phyloP scores from a whole-genome alignment of 1,140 invertebrate species.

The Drepana arcuata region DNA sequence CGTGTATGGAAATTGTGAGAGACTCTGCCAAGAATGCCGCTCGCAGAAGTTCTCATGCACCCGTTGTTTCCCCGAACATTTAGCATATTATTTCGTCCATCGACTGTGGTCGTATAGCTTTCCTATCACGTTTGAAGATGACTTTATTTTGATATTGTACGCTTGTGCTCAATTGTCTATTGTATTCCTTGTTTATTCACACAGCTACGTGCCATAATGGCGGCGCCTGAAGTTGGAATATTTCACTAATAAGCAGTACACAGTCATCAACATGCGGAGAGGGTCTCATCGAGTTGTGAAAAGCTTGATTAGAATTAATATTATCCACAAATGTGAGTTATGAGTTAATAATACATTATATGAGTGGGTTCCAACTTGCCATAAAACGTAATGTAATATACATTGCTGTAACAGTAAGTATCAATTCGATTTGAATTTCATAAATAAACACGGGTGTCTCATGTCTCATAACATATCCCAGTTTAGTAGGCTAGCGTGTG shows the following conservation, averaged over 20 bases:
- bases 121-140: conserved; percentile 55
- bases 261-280: conserved; percentile 8
- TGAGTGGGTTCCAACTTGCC: too few relatives aligned
- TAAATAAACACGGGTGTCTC: conserved; percentile 4
- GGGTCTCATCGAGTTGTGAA: conserved; percentile 10
- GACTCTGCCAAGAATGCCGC: conserved; percentile 7
- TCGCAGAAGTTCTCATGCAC: conserved; percentile 30
- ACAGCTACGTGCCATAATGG: conserved; percentile 37
- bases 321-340: neutral
- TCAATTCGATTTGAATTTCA: too few relatives aligned
- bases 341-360: too few relatives aligned
- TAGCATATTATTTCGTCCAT: conserved; percentile 22
- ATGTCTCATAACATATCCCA: conserved; percentile 2
- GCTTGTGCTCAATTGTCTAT: conserved; percentile 50
- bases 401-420: too few relatives aligned
- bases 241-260: conserved; percentile 21
- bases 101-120: conserved; percentile 18
- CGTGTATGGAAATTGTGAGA: conserved; percentile 3
- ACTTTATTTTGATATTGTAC: conserved; percentile 66
- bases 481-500: conserved; percentile 17
- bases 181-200: conserved; percentile 45
- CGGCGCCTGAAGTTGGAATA: conserved; percentile 33
- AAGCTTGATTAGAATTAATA: conserved; percentile 9
- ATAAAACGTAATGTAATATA: too few relatives aligned
- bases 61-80: conserved; percentile 37